Percentiles rank a stretch among this genome's conserved stretches.
phyloP scores from a whole-genome alignment of 2,113 vertebrate species.

The Arvicanthis niloticus region DNA sequence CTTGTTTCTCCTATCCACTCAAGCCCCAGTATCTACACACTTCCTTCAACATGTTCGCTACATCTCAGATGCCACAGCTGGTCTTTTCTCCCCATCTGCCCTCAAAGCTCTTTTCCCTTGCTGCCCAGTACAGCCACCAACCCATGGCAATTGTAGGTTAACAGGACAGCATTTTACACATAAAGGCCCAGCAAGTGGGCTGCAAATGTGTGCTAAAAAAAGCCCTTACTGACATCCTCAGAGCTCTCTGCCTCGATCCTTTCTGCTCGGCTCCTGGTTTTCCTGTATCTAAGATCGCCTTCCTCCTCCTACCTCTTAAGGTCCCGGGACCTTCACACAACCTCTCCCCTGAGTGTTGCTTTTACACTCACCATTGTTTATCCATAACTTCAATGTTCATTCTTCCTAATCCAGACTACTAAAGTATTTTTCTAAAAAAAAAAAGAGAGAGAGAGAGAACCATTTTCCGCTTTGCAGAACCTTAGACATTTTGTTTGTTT shows the following conservation, averaged over 20 bases:
- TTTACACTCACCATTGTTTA: neutral
- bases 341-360: neutral
- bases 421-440: neutral
- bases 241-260: slow-evolving; percentile 17
- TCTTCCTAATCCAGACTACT: neutral
- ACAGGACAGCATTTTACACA: neutral
- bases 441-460: no score
- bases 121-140: neutral
- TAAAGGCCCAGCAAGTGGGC: neutral
- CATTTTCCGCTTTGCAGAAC: neutral
- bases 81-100: neutral
- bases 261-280: neutral
- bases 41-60: neutral
- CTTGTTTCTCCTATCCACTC: slow-evolving; percentile 11
- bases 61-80: neutral
- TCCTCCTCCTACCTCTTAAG: neutral
- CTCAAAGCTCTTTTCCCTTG: neutral
- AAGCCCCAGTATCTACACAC: neutral
- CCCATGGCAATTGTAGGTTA: neutral
- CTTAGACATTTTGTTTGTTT: neutral
- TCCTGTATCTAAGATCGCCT: neutral
- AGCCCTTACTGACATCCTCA: neutral
- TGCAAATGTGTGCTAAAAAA: neutral
- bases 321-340: neutral
- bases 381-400: neutral